These are phyloP conservation scores for Papilio xuthus DNA, from an alignment of 1,140 invertebrate genomes.

Conservation along the genomic window DNA sequence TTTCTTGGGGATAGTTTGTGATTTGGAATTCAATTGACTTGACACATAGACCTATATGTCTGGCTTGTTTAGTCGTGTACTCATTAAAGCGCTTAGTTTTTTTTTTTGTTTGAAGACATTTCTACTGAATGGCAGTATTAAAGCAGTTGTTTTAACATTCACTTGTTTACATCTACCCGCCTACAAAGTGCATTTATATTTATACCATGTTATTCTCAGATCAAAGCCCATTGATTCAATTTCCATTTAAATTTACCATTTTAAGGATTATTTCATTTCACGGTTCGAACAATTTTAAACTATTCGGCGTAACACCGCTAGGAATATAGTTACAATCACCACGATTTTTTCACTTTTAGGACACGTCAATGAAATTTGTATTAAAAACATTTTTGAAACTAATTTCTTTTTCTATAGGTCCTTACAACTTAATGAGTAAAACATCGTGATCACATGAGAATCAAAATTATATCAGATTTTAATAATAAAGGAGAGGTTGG, in stretches of 20 bases:
- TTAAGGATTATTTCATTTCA: slow-evolving; percentile 33
- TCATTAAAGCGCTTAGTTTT: not conserved
- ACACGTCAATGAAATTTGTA: not conserved
- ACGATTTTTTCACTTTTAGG: not conserved
- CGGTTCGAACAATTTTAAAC: slow-evolving; percentile 15
- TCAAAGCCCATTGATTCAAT: not conserved
- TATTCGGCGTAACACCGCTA: slow-evolving; percentile 33
- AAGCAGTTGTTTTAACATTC: not conserved
- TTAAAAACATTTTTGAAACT: not conserved
- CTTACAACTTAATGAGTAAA: not conserved
- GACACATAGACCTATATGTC: not conserved
- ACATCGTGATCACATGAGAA: too few relatives aligned
- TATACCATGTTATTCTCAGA: not conserved
- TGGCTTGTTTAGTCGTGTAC: not conserved
- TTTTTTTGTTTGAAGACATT: not conserved
- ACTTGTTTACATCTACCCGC: not conserved
- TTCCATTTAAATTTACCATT: slow-evolving; percentile 22
- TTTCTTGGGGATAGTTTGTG: not conserved
- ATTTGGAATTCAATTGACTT: not conserved
- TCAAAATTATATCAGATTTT: too few relatives aligned
- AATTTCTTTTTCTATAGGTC: not conserved
- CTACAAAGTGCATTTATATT: not conserved
- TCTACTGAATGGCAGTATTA: not conserved
- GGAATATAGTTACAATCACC: slow-evolving; percentile 4
- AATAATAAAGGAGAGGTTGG: too few relatives aligned